Evolutionary conservation across 2,113 vertebrate genomes (phyloP).

Genomic region (Circaetus cinerascens): DNA sequence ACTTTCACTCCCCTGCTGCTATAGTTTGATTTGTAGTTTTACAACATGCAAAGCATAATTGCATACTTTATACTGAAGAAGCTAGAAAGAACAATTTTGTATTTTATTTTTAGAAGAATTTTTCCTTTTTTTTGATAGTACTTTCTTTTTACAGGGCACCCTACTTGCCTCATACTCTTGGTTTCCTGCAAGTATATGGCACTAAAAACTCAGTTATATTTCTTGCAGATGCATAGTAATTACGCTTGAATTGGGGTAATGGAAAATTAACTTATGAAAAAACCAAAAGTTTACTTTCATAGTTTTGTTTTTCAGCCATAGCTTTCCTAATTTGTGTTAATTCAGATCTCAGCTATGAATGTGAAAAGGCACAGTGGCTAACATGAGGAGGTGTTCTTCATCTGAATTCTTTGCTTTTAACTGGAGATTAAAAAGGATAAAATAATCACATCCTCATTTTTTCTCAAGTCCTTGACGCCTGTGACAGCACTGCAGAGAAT

Average conservation of each 20-base stretch:
- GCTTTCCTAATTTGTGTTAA: background rate
- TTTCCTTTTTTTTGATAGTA: background rate
- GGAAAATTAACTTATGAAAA: background rate
- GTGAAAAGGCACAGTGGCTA: background rate
- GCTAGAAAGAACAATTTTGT: background rate
- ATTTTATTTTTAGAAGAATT: background rate
- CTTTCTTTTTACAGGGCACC: background rate
- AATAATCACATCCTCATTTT: background rate
- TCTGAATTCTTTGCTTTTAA: background rate
- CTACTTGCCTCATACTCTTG: background rate
- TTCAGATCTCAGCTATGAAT: background rate
- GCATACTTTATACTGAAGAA: background rate
- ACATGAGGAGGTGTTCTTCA: background rate
- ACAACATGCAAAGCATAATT: background rate
- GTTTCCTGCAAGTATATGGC: background rate
- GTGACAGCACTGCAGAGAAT: background rate
- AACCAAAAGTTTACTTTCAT: background rate
- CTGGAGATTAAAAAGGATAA: background rate
- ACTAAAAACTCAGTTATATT: constrained; percentile 4
- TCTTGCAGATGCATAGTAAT: constrained; percentile 23
- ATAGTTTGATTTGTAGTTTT: background rate
- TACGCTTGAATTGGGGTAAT: background rate
- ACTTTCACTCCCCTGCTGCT: background rate
- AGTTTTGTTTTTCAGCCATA: background rate
- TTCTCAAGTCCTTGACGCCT: background rate